Evolutionary conservation across 2,888 invertebrate species (phyloP).

Genomic region (Cataglyphis livida): DNA sequence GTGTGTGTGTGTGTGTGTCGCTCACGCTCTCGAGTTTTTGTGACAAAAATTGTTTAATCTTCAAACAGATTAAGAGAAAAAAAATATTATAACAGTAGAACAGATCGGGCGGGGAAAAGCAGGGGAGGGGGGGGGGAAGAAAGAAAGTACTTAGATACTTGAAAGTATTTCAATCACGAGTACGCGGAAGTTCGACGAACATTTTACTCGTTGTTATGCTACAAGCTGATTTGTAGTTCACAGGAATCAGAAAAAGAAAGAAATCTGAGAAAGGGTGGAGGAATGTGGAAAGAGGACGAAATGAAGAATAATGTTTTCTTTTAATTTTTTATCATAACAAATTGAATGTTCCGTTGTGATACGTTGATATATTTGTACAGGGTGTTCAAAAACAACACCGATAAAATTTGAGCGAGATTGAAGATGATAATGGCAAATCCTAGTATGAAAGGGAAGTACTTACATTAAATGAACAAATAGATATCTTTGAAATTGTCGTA

Average conservation of each 20-base stretch:
- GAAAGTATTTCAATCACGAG: slow-evolving; percentile 80
- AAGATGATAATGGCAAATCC: slow-evolving; percentile 33
- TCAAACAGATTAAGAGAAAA: slow-evolving; percentile 77
- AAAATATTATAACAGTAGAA: slow-evolving; percentile 58
- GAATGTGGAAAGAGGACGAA: slow-evolving; percentile 15
- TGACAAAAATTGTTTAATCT: slow-evolving; percentile 80
- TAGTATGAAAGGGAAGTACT: slow-evolving; percentile 11
- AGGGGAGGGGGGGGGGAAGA: background rate
- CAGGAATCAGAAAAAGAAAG: slow-evolving; percentile 38
- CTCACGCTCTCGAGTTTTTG: slow-evolving; percentile 70
- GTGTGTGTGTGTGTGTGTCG: slow-evolving; percentile 33
- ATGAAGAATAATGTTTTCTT: slow-evolving; percentile 49
- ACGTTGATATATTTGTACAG: slow-evolving; percentile 40
- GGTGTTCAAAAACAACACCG: slow-evolving; percentile 34
- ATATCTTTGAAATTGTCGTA: slow-evolving; percentile 15
- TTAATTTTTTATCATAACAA: slow-evolving; percentile 44
- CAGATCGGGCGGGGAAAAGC: too few species aligned
- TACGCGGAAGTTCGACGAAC: slow-evolving; percentile 74
- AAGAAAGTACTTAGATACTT: slow-evolving; percentile 68
- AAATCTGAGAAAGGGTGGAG: background rate
- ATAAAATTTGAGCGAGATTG: slow-evolving; percentile 10
- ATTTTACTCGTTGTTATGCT: slow-evolving; percentile 67
- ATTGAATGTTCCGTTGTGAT: slow-evolving; percentile 13
- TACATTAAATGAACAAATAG: slow-evolving; percentile 21
- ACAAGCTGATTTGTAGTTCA: slow-evolving; percentile 61